Evolutionary conservation across 1,140 invertebrate genomes (phyloP), one percentile per base, ranked within the genome.

Genomic region (Gryllus bimaculatus): DNA sequence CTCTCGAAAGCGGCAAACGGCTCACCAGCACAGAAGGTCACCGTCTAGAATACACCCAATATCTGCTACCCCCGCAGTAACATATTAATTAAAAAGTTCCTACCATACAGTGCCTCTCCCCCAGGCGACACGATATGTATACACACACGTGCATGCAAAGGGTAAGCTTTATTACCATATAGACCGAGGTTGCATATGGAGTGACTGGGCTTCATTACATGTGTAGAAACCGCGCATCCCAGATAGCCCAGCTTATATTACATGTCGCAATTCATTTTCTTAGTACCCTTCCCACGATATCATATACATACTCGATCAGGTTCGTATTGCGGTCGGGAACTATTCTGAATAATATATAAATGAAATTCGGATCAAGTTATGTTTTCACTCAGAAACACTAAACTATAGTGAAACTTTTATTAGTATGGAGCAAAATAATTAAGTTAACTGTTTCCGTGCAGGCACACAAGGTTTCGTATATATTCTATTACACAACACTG

Each of bases 191-290:
- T 66, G 54, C 54, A 66, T 66, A 66, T 66, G 54, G 18, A 66
- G 54, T 66, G 54, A 66, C 10, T 66, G 10, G 54, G 10, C 54
- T 66, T 66, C 54, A 66, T 66, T 66, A 66, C 54, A 66, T 18
- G 18, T 39, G 26, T 39, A 66, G 10, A 66, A 10, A 10, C 54
- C 54, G 2, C 54, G 10, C 10, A 10, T 66, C 10, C 54, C 18
- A 10, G 10, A 2, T 66, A 66, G 18, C 54, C 10, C 54, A 66
- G 54, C 54, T 66, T 66, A 10, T 18, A 66, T 66, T 66, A 66
- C 54, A 66, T 66, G 54, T 66, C 54, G 54, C 54, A 66, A 66
- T 66, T 66, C 54, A 66, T 66, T 66, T 66, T 66, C 54, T 66
- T 66, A 66, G 54, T 13, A 66, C 10, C 54, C 10, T 66, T 66